Evolutionary conservation across 1,140 invertebrate genomes (phyloP).

Genomic region (Lepidotrigona ventralis): DNA sequence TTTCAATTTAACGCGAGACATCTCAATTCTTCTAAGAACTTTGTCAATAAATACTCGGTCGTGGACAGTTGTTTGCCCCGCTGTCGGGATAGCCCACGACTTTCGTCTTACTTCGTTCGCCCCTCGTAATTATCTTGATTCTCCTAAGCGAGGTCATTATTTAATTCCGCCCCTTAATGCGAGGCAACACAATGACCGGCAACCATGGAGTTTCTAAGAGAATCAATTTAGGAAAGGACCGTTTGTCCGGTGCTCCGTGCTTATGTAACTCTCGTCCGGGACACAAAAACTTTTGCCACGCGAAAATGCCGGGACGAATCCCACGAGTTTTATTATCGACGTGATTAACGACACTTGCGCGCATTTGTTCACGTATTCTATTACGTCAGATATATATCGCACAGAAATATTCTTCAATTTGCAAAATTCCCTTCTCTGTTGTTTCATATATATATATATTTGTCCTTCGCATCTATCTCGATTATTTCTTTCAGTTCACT

Average conservation of each 20-base stretch:
- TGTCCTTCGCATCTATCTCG: no score
- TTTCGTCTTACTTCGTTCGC: constrained; percentile 54
- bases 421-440: not conserved
- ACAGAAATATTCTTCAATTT: not conserved
- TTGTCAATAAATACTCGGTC: not conserved
- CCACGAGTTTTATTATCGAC: no score
- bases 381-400: not conserved
- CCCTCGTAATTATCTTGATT: constrained; percentile 65
- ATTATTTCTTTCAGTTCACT: not conserved
- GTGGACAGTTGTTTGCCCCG: constrained; percentile 9
- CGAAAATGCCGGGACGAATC: constrained; percentile 1
- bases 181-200: constrained; percentile 59
- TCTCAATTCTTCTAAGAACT: constrained; percentile 10
- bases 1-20: not conserved
- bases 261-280: constrained; percentile 46
- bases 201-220: constrained; percentile 58
- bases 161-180: constrained; percentile 65
- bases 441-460: no score
- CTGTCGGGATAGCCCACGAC: constrained; percentile 30
- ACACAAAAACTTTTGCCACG: constrained; percentile 9
- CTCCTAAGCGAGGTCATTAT: constrained; percentile 61
- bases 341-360: not conserved
- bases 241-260: constrained; percentile 47
- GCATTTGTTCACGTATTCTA: not conserved
- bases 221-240: constrained; percentile 64